Percentiles rank a stretch among this genome's conserved stretches.
Evolutionary conservation across 2,113 vertebrate species (phyloP).

Genomic region (Pelecanus crispus): DNA sequence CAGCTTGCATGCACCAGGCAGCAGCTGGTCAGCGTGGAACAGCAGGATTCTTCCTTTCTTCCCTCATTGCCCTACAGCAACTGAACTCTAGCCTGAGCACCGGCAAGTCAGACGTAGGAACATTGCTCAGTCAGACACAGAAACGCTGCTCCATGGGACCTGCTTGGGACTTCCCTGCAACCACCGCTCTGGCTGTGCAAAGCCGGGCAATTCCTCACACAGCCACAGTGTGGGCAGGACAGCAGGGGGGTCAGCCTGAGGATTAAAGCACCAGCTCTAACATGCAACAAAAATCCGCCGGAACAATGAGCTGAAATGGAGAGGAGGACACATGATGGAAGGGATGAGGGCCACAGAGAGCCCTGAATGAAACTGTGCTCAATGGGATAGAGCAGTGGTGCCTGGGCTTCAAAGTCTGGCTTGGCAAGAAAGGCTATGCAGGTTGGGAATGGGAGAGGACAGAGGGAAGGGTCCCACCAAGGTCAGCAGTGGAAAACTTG

Average conservation of each 20-base stretch:
- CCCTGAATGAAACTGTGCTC: not conserved
- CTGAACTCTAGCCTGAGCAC: not conserved
- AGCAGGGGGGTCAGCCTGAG: not conserved
- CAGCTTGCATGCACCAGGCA: not conserved
- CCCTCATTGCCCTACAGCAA: not conserved
- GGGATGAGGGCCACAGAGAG: not conserved
- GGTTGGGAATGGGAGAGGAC: not conserved
- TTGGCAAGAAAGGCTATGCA: not conserved
- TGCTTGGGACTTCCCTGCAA: not conserved
- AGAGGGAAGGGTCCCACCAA: not conserved
- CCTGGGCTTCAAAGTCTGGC: not conserved
- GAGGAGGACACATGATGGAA: not conserved
- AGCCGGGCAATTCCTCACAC: fast-evolving
- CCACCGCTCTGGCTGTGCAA: not conserved
- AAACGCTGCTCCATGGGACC: not conserved
- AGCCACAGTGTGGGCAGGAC: not conserved
- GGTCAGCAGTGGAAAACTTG: not conserved
- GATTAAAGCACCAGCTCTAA: not conserved
- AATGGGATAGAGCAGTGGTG: not conserved
- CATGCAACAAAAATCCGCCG: fast-evolving
- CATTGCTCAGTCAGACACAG: no score
- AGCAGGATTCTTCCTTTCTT: not conserved
- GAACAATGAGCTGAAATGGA: not conserved
- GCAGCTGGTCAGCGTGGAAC: not conserved
- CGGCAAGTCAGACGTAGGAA: not conserved